Evolutionary conservation across 2,797 vertebrate genomes (phyloP).

Genomic region (Clarias pachynema): DNA sequence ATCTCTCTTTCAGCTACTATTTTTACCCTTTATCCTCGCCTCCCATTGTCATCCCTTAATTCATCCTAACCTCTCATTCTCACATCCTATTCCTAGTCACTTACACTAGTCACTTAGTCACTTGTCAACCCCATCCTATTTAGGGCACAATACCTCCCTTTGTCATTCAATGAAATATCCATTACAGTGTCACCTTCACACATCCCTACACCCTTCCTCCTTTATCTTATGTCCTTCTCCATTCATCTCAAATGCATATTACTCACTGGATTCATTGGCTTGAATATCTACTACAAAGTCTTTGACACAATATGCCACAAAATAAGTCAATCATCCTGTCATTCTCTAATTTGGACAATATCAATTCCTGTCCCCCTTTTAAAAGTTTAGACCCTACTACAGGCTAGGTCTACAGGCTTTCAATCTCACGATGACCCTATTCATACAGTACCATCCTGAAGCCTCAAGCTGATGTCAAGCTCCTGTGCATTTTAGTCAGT

Average conservation of each 20-base stretch:
- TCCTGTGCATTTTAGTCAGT: not conserved
- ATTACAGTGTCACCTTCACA: not conserved
- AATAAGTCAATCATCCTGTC: not conserved
- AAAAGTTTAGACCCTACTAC: not conserved
- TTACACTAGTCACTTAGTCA: not conserved
- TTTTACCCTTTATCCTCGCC: not conserved
- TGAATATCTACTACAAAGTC: not conserved
- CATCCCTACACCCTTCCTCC: not conserved
- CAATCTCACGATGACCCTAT: not conserved
- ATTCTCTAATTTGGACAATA: not conserved
- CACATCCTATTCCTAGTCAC: not conserved
- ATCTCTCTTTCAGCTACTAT: not conserved
- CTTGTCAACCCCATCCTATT: not conserved
- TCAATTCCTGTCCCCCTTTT: not conserved
- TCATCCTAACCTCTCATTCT: not conserved
- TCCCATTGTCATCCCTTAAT: not conserved
- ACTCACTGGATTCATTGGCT: not conserved
- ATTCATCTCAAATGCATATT: not conserved
- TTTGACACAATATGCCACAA: not conserved
- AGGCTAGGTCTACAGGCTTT: not conserved
- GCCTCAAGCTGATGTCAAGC: not conserved
- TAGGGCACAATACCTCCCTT: not conserved
- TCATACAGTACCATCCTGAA: not conserved
- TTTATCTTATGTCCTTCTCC: not conserved
- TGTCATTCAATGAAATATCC: not conserved